A percentile compares a stretch with the other conserved stretches of the same genome.
These are phyloP conservation scores for Trichacis sp. DNA, from an alignment of 2,888 invertebrate genomes.

Conservation along the genomic window DNA sequence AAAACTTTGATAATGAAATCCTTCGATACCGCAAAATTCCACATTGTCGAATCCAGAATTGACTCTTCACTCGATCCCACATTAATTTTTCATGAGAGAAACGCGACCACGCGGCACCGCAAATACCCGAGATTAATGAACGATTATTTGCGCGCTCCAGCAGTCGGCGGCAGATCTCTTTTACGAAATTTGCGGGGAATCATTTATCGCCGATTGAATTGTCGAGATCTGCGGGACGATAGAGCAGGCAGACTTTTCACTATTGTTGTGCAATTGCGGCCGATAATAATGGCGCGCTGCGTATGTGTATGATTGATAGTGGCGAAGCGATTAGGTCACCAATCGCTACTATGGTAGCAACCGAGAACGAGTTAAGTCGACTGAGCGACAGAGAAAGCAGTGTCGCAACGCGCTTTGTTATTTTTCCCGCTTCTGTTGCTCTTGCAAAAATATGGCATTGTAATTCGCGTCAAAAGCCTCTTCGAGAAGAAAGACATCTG, in stretches of 20 bases:
- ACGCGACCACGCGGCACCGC: slow-evolving; percentile 20
- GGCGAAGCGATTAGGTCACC: slow-evolving; percentile 53
- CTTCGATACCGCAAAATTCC: too few relatives aligned
- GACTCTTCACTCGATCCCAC: too few relatives aligned
- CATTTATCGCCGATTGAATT: slow-evolving; percentile 34
- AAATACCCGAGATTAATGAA: slow-evolving; percentile 37
- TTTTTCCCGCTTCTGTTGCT: slow-evolving; percentile 21
- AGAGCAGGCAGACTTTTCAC: slow-evolving; percentile 15
- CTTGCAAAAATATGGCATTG: neutral
- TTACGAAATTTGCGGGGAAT: slow-evolving; percentile 26
- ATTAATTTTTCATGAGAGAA: too few relatives aligned
- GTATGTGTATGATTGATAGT: slow-evolving; percentile 58
- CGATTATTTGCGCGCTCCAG: slow-evolving; percentile 24
- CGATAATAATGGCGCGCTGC: slow-evolving; percentile 31
- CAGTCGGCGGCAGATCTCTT: slow-evolving; percentile 19
- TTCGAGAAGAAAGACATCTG: too few relatives aligned
- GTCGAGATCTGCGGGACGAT: slow-evolving; percentile 31
- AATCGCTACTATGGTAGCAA: slow-evolving; percentile 53
- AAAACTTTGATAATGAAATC: too few relatives aligned
- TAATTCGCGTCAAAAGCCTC: neutral
- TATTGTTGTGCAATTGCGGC: slow-evolving; percentile 26
- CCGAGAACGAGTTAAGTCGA: slow-evolving; percentile 8
- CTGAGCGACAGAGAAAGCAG: slow-evolving; percentile 52
- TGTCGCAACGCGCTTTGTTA: slow-evolving; percentile 45
- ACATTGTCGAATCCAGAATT: too few relatives aligned